Evolutionary conservation across 2,113 vertebrate genomes (phyloP), one percentile per base, ranked within the genome.

Genomic region (Halichoerus grypus): DNA sequence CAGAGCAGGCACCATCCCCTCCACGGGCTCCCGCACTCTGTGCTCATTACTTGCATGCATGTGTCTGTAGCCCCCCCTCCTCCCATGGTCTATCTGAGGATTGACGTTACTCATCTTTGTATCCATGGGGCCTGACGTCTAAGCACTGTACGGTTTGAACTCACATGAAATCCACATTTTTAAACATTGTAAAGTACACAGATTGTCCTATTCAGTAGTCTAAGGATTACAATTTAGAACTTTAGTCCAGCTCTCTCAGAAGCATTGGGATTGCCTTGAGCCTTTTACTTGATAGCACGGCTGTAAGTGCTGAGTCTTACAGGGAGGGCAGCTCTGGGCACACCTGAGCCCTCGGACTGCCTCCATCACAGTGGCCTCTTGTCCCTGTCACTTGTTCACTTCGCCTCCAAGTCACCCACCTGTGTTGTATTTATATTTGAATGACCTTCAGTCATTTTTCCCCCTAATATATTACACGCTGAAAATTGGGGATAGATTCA

Each of bases 311-410:
- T 22, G 39, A 19, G 42, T 19, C 31, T 42, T 18, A 12, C 0
- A 1, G 33, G 72, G 26, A 31, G 46, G 65, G 28, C 18, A 8
- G 61, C 39, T 36, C 87, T 13, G 1, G 46, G 36, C 18, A 51
- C 46, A 4, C 18, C 14, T n/a, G 31, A 11, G 18, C 61, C 61
- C n/a, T 26, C 16, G 49, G n/a, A 18, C 22, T 4, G 0, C 0
- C 22, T 9, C 24, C 8, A 0, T 2, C 67, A 7, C n/a, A 26
- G 8, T 22, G 67, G 18, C 12, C 71, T 55, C 26, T 6, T n/a
- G 13, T 19, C 67, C 53, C 65, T 42, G 12, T 42, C 12, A 19
- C n/a, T 76, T 33, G 13, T 36, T 36, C 14, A 12, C 28, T 18
- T 28, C 14, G 53, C 33, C 63, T 71, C 67, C 69, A 81, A 13